Evolutionary conservation across 64 coral and sea anemone genomes (phyloP), one percentile per base, ranked within the genome.

Genomic region (Anthopleura sola): DNA sequence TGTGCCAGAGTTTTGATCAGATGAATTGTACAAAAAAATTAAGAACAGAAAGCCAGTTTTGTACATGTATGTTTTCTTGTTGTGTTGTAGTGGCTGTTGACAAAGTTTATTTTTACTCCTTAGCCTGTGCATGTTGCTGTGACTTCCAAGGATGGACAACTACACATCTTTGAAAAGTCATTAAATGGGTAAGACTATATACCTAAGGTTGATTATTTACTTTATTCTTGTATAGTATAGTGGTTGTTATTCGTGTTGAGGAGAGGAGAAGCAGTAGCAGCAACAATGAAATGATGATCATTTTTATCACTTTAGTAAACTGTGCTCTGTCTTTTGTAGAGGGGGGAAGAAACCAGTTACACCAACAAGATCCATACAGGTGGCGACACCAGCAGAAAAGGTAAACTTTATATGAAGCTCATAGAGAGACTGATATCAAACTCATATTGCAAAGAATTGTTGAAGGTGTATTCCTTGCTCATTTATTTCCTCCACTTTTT

Each of bases 131-230:
- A 94, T 69, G 76, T 98, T 58, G 86, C 89, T 83, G 82, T 83
- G 55, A 82, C 86, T n/a, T 83, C 95, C 69, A 98, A 76, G 57
- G 95, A 98, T 89, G 89, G 89, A 47, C 78, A 92, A 28, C 56
- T 98, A 24, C 95, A 98, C 58, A 49, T 98, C 58, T 98, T 94
- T 91, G 95, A 98, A 85, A 89, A 98, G 86, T 86, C 86, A 54
- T 85, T 98, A 21, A 98, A 98, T 94, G 95, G 95, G 95, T 98
- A 91, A 75, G 88, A 28, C 6, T 24, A n/a, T n/a, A n/a, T n/a
- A 24, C 40, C 28, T 71, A n/a, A 71, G 66, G 3, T 31, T 8
- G n/a, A 29, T 13, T 34, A 71, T 14, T 3, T 26, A 26, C 24
- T 68, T 5, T 68, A 23, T 28, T 10, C 23, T 48, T 48, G 46